These are phyloP conservation scores for Zosterops hypoxanthus DNA, from an alignment of 2,113 vertebrate species.

Conservation along the genomic window DNA sequence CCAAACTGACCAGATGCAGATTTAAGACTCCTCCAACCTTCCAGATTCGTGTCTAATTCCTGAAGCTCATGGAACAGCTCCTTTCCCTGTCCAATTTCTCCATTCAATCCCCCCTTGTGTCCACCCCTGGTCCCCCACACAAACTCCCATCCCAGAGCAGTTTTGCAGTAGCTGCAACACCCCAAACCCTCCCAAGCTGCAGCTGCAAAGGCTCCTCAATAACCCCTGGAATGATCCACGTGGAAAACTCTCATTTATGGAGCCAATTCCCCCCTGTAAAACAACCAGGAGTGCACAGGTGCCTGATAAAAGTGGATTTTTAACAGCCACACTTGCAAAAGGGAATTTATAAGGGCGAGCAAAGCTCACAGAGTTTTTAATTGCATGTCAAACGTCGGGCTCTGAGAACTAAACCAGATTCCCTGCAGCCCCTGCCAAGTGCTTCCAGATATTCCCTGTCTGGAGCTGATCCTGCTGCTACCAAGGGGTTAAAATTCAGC, in stretches of 20 bases:
- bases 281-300: not conserved
- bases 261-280: not conserved
- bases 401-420: not conserved
- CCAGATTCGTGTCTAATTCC: accelerated
- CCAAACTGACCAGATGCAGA: accelerated
- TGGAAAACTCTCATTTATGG: not conserved
- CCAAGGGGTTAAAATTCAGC: not conserved
- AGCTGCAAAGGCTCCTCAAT: not conserved
- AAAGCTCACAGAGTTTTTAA: slow-evolving; percentile 40
- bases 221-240: not conserved
- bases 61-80: not conserved
- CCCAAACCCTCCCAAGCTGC: not conserved
- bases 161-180: not conserved
- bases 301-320: slow-evolving; percentile 4
- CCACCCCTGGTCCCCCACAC: not conserved
- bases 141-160: accelerated
- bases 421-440: not conserved
- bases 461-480: not conserved
- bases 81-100: not conserved
- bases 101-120: not conserved
- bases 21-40: not conserved
- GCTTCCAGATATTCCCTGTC: not conserved
- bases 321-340: not conserved
- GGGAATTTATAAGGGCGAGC: not conserved
- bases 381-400: not conserved